Evolutionary conservation across 1,140 invertebrate species (phyloP).

Genomic region (Ooceraea biroi): DNA sequence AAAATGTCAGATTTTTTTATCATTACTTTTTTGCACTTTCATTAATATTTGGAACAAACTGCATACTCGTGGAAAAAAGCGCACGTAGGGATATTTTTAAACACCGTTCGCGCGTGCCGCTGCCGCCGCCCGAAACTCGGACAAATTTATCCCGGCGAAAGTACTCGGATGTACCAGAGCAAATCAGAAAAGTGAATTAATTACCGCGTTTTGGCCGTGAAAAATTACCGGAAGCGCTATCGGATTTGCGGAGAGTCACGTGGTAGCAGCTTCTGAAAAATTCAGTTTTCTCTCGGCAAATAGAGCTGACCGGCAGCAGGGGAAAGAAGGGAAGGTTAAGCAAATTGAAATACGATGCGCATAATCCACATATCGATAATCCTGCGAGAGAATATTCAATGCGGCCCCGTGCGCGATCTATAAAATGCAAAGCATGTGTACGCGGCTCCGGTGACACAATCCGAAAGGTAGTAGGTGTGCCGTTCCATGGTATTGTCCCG

Average conservation of each 20-base stretch:
- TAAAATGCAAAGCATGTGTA: constrained; percentile 47
- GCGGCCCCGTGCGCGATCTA: neutral
- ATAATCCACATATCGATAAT: constrained; percentile 57
- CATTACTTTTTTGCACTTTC: neutral
- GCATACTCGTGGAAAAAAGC: neutral
- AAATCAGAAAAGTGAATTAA: constrained; percentile 18
- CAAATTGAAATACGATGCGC: constrained; percentile 55
- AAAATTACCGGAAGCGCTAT: constrained; percentile 4
- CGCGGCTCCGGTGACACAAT: constrained; percentile 9
- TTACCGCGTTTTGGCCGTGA: neutral
- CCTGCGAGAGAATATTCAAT: constrained; percentile 40
- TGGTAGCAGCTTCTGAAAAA: constrained; percentile 10
- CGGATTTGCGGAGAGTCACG: neutral
- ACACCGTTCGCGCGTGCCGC: neutral
- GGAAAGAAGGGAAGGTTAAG: constrained; percentile 5
- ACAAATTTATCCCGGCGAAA: constrained; percentile 27
- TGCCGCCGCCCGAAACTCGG: neutral
- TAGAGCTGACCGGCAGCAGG: neutral
- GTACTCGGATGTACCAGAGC: neutral
- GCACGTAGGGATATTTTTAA: neutral
- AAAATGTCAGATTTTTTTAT: neutral
- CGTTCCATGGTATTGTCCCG: constrained; percentile 31
- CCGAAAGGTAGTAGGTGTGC: constrained; percentile 34
- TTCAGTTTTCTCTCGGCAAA: neutral
- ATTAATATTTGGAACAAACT: neutral